Conservation (phyloP, 1,140 invertebrate genomes). For the Diploscapter pachys region DNA sequence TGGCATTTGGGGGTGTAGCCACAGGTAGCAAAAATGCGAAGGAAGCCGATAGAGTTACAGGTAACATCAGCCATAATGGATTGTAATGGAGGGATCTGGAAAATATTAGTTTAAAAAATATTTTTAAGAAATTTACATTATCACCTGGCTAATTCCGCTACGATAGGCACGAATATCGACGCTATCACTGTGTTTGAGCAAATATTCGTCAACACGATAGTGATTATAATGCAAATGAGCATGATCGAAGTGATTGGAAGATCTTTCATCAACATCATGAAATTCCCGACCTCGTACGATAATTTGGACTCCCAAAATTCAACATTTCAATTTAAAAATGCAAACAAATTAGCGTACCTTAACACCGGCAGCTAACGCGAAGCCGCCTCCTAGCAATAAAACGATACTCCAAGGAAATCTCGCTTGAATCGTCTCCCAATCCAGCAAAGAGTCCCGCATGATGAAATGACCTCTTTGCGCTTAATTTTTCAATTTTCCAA, state of each 20-base stretch:
- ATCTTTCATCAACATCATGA: conserved; percentile 47
- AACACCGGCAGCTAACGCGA: conserved; percentile 61
- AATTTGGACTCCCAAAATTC: conserved; percentile 45
- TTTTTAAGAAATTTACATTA: background rate
- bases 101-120: background rate
- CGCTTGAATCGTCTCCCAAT: conserved; percentile 60
- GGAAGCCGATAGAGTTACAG: conserved; percentile 74
- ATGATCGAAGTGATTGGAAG: conserved; percentile 56
- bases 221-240: conserved; percentile 57
- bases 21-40: conserved; percentile 76
- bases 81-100: conserved; percentile 62
- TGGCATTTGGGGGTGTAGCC: conserved; percentile 83
- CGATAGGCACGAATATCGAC: conserved; percentile 61
- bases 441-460: conserved; percentile 46
- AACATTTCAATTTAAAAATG: background rate
- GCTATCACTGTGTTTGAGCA: conserved; percentile 63
- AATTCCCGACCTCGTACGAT: conserved; percentile 46
- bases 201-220: conserved; percentile 61
- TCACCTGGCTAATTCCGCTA: conserved; percentile 36
- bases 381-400: conserved; percentile 62
- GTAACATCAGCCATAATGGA: conserved; percentile 81
- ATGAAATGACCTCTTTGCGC: conserved; percentile 16
- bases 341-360: conserved; percentile 45
- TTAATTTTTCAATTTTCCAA: conserved; percentile 5
- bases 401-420: conserved; percentile 62